Conservation (phyloP, 2,888 invertebrate species). For the Epiperipatus broadwayi region DNA sequence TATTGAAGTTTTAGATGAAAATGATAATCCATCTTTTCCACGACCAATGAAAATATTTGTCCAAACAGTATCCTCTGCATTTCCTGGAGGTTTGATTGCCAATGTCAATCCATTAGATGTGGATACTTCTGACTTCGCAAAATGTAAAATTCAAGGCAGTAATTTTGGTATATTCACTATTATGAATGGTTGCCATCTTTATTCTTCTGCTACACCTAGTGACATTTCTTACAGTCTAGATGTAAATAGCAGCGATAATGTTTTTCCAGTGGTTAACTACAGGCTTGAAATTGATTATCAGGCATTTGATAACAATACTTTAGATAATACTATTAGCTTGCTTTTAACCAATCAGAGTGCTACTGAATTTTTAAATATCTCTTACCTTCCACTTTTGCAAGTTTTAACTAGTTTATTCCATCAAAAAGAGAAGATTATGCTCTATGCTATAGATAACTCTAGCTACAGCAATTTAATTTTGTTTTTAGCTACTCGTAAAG, state of each 20-base stretch:
- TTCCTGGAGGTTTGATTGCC: conserved; percentile 60
- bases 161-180: conserved; percentile 36
- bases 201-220: conserved; percentile 43
- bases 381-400: no score
- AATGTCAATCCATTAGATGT: conserved; percentile 79
- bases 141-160: conserved; percentile 47
- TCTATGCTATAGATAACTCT: no score
- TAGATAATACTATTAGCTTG: conserved; percentile 61
- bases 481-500: no score
- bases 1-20: conserved; percentile 61
- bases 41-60: conserved; percentile 60
- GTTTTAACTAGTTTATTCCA: no score
- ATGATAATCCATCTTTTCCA: conserved; percentile 70
- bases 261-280: conserved; percentile 65
- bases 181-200: conserved; percentile 55
- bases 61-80: conserved; percentile 36
- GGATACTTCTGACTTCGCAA: conserved; percentile 71
- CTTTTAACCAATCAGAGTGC: conserved; percentile 52
- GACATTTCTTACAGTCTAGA: conserved; percentile 38
- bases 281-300: conserved; percentile 63
- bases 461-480: no score
- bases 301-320: conserved; percentile 55
- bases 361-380: conserved; percentile 53
- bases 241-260: conserved; percentile 71
- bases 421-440: no score